These are phyloP conservation scores for Heterodera carotae DNA, from an alignment of 1,140 invertebrate species.

Conservation along the genomic window DNA sequence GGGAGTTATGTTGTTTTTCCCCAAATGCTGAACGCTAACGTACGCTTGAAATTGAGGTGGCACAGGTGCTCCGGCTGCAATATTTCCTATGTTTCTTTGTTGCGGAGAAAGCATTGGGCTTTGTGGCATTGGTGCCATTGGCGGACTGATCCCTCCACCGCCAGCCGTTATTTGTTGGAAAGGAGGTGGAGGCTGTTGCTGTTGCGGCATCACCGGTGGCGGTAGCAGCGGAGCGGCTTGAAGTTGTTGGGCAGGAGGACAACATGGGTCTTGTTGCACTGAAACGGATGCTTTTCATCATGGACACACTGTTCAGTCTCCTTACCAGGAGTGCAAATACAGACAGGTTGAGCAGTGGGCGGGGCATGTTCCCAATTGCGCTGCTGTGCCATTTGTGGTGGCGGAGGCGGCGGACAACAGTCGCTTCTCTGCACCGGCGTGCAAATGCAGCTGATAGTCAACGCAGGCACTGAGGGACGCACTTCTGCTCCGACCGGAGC, in stretches of 20 bases:
- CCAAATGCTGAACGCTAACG: too few relatives aligned
- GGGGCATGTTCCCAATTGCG: neutral
- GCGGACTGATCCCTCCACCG: neutral
- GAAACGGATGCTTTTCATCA: neutral
- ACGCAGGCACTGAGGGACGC: neutral
- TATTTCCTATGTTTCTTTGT: neutral
- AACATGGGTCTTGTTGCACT: constrained; percentile 28
- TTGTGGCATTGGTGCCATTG: neutral
- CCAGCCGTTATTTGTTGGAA: neutral
- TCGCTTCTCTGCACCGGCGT: constrained; percentile 16
- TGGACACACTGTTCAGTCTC: neutral
- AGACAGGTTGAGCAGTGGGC: constrained; percentile 13
- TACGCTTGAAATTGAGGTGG: constrained; percentile 6
- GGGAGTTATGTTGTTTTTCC: too few relatives aligned
- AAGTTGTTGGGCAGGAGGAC: constrained; percentile 16
- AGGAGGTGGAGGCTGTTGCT: neutral
- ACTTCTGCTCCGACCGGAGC: constrained; percentile 3
- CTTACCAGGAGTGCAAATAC: constrained; percentile 24
- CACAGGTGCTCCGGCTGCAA: neutral
- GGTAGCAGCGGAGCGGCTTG: constrained; percentile 27
- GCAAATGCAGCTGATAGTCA: constrained; percentile 31
- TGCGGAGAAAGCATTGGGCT: neutral
- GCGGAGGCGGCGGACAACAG: constrained; percentile 19
- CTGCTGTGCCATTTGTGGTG: neutral
- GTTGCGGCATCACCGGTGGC: constrained; percentile 12